These are phyloP conservation scores for Cynopterus brachyotis DNA, from an alignment of 2,113 vertebrate genomes.

Conservation along the genomic window DNA sequence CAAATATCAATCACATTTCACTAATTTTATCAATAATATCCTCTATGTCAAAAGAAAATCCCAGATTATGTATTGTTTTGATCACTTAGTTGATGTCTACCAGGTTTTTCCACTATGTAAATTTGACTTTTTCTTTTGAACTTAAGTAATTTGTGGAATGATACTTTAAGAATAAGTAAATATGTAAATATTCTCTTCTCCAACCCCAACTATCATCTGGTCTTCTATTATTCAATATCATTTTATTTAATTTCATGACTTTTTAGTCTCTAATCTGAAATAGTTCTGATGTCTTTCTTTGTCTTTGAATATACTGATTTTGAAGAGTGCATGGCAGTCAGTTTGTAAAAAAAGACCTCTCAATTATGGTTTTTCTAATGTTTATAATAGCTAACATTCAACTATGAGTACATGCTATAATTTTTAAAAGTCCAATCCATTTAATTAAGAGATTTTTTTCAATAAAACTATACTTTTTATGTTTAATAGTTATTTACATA, in stretches of 20 bases:
- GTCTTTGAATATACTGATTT: not conserved
- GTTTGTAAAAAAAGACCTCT: not conserved
- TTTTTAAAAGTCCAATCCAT: not conserved
- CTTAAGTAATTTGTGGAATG: not conserved
- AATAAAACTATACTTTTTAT: not conserved
- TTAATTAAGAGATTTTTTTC: not conserved
- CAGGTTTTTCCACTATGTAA: not conserved
- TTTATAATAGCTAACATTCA: not conserved
- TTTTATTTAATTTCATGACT: not conserved
- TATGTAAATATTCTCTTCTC: not conserved
- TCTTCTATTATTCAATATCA: not conserved
- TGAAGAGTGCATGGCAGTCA: not conserved
- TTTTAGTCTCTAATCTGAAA: not conserved
- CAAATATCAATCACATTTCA: not conserved
- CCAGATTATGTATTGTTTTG: not conserved
- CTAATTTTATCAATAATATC: not conserved
- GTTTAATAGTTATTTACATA: not conserved
- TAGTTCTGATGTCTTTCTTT: not conserved
- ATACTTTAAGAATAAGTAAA: not conserved
- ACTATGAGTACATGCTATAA: not conserved
- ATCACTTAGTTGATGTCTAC: not conserved
- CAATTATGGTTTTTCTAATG: not conserved
- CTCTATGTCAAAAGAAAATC: not conserved
- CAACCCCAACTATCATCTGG: not conserved
- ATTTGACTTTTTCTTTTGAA: not conserved